phyloP scores from a whole-genome alignment of 2,113 vertebrate genomes.

The Paramormyrops kingsleyae region DNA sequence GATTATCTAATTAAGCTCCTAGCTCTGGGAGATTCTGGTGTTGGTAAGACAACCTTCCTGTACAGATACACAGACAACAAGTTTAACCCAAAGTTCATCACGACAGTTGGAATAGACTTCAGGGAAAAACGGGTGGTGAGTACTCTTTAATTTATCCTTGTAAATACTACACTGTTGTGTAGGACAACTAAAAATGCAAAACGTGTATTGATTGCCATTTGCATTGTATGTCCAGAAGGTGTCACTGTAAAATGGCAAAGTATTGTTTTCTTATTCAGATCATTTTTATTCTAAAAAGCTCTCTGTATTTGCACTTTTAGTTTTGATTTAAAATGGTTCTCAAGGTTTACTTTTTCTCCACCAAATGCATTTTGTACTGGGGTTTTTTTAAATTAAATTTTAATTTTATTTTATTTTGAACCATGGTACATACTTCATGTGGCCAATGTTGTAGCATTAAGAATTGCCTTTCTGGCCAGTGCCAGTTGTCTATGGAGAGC shows the following conservation, averaged over 20 bases:
- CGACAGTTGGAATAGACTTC: slow-evolving; percentile 92
- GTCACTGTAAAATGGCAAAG: neutral
- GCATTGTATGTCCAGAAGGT: neutral
- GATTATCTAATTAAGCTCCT: slow-evolving; percentile 96
- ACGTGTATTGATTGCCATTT: neutral
- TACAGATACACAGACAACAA: slow-evolving; percentile 93
- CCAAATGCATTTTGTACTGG: neutral
- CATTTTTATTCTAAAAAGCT: neutral
- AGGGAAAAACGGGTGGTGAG: slow-evolving; percentile 96
- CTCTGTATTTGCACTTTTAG: neutral
- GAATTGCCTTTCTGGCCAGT: neutral
- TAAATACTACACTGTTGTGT: neutral
- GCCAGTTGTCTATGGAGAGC: too few relatives aligned
- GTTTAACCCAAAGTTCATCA: slow-evolving; percentile 95
- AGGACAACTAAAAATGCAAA: neutral
- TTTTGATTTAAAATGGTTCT: neutral
- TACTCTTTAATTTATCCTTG: slow-evolving; percentile 18
- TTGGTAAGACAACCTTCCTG: slow-evolving; percentile 90
- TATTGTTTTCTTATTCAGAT: neutral
- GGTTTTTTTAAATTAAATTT: too few relatives aligned
- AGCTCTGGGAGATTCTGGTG: slow-evolving; percentile 88
- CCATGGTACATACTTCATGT: neutral
- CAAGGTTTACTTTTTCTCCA: neutral
- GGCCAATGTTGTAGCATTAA: neutral
- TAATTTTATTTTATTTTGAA: neutral